Percentiles rank a stretch among this genome's conserved stretches.
phyloP scores from a whole-genome alignment of 2,888 invertebrate species.

The Rhabditoides inermis region DNA sequence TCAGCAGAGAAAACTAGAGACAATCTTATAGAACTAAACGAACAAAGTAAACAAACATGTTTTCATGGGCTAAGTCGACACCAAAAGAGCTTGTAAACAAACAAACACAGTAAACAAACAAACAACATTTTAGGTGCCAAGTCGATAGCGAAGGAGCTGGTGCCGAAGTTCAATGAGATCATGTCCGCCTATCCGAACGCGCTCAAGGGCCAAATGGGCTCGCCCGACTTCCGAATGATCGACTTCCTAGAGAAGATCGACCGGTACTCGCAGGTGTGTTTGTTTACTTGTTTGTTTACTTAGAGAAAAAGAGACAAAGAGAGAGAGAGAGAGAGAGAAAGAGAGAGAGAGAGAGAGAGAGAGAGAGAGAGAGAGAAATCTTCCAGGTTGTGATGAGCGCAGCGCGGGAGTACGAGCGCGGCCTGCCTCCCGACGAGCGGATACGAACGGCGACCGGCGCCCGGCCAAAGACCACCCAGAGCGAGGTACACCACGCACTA shows the following conservation, averaged over 20 bases:
- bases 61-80: not conserved
- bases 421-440: slow-evolving; percentile 41
- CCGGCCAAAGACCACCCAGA: slow-evolving; percentile 11
- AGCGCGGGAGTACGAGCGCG: slow-evolving; percentile 22
- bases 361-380: no score
- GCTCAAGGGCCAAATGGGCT: slow-evolving; percentile 37
- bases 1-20: not conserved
- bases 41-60: no score
- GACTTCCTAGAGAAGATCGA: slow-evolving; percentile 45
- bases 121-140: slow-evolving; percentile 17
- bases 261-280: slow-evolving; percentile 32
- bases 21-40: not conserved
- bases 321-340: not conserved
- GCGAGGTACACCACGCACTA: no score
- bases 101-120: not conserved
- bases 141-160: slow-evolving; percentile 46
- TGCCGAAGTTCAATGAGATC: slow-evolving; percentile 45
- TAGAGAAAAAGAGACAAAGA: slow-evolving; percentile 1
- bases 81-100: not conserved
- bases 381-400: slow-evolving; percentile 21
- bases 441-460: slow-evolving; percentile 29
- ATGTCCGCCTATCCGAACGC: slow-evolving; percentile 36
- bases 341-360: no score
- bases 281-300: not conserved
- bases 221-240: slow-evolving; percentile 47